Base-by-base conservation (phyloP, 2,888 invertebrate genomes). In the Hyles lineata region DNA sequence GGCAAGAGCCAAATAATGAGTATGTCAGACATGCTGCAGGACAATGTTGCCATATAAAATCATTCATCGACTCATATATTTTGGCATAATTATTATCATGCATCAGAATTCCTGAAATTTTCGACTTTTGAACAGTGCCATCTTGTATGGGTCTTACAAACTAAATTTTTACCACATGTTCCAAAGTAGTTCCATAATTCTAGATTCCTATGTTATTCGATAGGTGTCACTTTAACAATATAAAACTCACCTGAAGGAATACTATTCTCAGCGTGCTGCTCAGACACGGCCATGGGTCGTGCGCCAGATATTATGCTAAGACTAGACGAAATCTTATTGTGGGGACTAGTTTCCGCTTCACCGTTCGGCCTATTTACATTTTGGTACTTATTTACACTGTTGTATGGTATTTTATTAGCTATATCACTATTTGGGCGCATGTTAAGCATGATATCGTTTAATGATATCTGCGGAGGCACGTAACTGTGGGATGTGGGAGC, bases 301-400 rank as follows among this genome's bases (percentile, higher is more conserved):
- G 95, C 93, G 80, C 93, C 94, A 76, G 89, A 82, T 79, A 93
- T 86, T 90, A 93, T 83, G 87, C 92, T 94, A 94, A 92, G 95
- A 95, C 95, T 95, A 95, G 95, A 95, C 86, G 95, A 95, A 89
- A 95, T 93, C 91, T 95, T 95, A 89, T 95, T 95, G 85, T 94
- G 91, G 85, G 93, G 95, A 95, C 95, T 95, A 93, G 95, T 87
- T 91, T 94, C 94, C 90, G 89, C 87, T 84, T 90, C 92, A 81
- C 82, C 83, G 83, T 86, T 91, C 86, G 94, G 94, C 87, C 91
- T 93, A 93, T 94, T 91, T 93, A 93, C 91, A 93, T 92, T 94
- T 93, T 94, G 94, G 91, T 94, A 93, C 89, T 93, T 94, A 94
- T 94, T 93, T 92, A 94, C 92, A 94, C 88, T 93, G 93, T 89